These are phyloP conservation scores for Hydra vulgaris DNA, from an alignment of 30 jellyfish, hydroid and myxozoan species.

Conservation along the genomic window DNA sequence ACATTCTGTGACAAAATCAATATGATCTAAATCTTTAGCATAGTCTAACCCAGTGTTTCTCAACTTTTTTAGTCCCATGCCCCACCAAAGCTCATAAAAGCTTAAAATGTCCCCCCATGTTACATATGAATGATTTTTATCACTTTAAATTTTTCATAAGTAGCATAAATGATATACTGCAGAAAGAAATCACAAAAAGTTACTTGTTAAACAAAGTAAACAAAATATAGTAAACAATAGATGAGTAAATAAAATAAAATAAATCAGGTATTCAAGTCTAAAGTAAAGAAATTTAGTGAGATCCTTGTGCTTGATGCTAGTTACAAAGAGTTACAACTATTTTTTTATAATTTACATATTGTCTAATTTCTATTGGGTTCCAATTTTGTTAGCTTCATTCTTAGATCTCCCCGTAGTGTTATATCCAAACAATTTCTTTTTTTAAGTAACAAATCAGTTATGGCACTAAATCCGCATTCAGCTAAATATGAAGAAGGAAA, in stretches of 20 bases:
- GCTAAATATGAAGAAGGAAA: too few relatives aligned
- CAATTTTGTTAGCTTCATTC: not conserved
- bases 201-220: not conserved
- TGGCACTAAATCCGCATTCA: too few relatives aligned
- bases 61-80: not conserved
- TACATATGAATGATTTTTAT: not conserved
- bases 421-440: too few relatives aligned
- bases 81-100: not conserved
- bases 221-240: not conserved
- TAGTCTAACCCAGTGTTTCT: not conserved
- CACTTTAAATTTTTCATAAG: not conserved
- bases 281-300: not conserved
- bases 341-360: too few relatives aligned
- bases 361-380: not conserved
- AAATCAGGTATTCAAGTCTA: not conserved
- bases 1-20: too few relatives aligned
- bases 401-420: not conserved
- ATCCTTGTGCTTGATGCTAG: not conserved
- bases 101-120: not conserved
- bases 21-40: too few relatives aligned
- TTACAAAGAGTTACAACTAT: not conserved
- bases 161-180: not conserved
- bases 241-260: not conserved
- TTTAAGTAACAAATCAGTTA: too few relatives aligned
- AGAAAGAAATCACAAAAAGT: not conserved